Base-by-base conservation (phyloP, 2,797 vertebrate species). In the Paramormyrops hopkinsi region DNA sequence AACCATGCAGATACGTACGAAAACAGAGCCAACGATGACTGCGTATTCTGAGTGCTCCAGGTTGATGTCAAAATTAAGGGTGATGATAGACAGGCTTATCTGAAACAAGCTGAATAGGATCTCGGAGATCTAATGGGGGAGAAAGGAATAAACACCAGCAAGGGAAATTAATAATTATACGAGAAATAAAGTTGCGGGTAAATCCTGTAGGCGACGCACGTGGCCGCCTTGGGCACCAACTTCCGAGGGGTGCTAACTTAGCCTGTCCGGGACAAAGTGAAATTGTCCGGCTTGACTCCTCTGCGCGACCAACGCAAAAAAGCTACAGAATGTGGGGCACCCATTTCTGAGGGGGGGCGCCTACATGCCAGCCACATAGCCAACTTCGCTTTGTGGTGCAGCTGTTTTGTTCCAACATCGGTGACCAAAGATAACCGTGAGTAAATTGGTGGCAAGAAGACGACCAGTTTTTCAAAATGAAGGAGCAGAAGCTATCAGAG, bases 121-220 rank as follows among this genome's bases (percentile, higher is more conserved):
- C 89, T 96, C 94, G 17, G 94, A 93, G 79, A 95, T 89, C 95
- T 96, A 90, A 89, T 37, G 79, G 56, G 53, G 5, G 59, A 51
- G 48, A 3, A 25, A 33, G 53, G 8, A 44, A 89, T 53, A 90
- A 83, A 86, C 14, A 29, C 29, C 85, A 86, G 5, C 25, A 84
- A 29, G 22, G 41, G 11, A 84, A 29, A 48, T 84, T 22, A 51
- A 51, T 4, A 79, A 44, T 79, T 79, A 79, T 79, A n/a, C 29
- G 37, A 73, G 4, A 73, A 73, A 73, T 14, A 37, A 33, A 69
- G 65, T 14, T 33, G 25, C 1, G 12, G 65, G 65, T 69, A 29
- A 69, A 33, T 37, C 4, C 65, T 12, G 25, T 29, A 65, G 25
- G 25, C 9, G 9, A 69, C 1, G 25, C 12, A 33, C 1, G 29